Evolutionary conservation across 2,113 vertebrate species (phyloP).

Genomic region (Bombycilla garrulus): DNA sequence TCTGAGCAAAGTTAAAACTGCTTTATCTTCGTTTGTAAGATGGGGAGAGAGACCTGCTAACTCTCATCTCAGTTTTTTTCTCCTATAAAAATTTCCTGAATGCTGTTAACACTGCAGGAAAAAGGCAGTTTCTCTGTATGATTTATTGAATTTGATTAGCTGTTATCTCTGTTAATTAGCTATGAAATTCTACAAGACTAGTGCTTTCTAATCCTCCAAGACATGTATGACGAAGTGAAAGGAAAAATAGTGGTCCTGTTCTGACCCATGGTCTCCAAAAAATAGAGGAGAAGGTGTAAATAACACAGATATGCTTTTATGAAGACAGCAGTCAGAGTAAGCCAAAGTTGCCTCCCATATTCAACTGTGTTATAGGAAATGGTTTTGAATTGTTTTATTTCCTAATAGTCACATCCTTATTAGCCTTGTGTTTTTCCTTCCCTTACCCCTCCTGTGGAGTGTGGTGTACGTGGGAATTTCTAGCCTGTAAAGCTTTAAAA

Average conservation of each 20-base stretch:
- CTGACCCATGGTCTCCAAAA: background rate
- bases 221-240: background rate
- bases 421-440: slow-evolving; percentile 15
- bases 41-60: background rate
- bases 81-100: background rate
- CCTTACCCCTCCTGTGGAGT: background rate
- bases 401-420: slow-evolving; percentile 58
- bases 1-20: background rate
- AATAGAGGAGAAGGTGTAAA: background rate
- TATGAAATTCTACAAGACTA: background rate
- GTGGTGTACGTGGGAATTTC: slow-evolving; percentile 1
- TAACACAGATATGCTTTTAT: background rate
- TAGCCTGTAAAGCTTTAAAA: background rate
- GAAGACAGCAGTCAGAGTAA: background rate
- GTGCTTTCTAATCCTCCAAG: background rate
- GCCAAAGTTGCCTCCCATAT: slow-evolving; percentile 48
- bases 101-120: background rate
- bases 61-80: background rate
- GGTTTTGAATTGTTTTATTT: slow-evolving; percentile 57
- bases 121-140: background rate
- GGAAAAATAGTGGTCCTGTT: background rate
- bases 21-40: background rate
- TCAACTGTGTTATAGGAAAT: slow-evolving; percentile 50
- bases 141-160: background rate
- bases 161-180: background rate